Evolutionary conservation across 2,113 vertebrate species (phyloP), one percentile per base, ranked within the genome.

Genomic region (Muntiacus reevesi): DNA sequence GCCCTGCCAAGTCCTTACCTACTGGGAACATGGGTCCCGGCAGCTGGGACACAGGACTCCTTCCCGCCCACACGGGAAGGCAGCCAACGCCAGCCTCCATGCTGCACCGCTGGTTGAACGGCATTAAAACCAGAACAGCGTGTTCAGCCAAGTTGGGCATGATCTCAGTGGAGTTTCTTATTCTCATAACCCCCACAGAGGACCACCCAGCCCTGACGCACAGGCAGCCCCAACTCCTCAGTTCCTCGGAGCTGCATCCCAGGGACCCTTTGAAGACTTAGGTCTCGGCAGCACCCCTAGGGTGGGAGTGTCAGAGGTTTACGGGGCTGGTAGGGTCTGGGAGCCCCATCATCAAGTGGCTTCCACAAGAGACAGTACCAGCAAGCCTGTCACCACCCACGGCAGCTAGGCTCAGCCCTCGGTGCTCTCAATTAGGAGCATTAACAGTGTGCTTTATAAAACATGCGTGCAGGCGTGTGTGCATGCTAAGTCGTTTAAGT

Each of bases 111-210:
- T 97, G 98, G 79, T 94, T 97, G 88, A 98, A 98, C 96, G 93
- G 97, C 82, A 93, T 97, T 98, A 97, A 97, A 97, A 98, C 89
- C 97, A 98, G 98, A 98, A 98, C 91, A 97, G 97, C 59, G 89
- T 97, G 98, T 98, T 92, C 98, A 97, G 98, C 97, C 98, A 98
- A 98, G 92, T 86, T 93, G 97, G 83, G 95, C 89, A 97, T 81
- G 82, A 98, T 98, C 96, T 89, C 96, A 76, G 95, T 96, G 90
- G 89, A 96, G 81, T 93, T 98, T 96, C 97, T 96, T 95, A 97
- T 98, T 92, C 97, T 96, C 87, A 96, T 93, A 87, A 98, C 92
- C 91, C 96, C 98, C 97, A 67, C 94, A 97, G 95, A 97, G 97
- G n/a, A 43, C 84, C 33, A 1, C 6, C 11, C 25, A 45, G 25